Conservation (phyloP, 2,888 invertebrate genomes). For the Prosopocoilus inquinatus region DNA sequence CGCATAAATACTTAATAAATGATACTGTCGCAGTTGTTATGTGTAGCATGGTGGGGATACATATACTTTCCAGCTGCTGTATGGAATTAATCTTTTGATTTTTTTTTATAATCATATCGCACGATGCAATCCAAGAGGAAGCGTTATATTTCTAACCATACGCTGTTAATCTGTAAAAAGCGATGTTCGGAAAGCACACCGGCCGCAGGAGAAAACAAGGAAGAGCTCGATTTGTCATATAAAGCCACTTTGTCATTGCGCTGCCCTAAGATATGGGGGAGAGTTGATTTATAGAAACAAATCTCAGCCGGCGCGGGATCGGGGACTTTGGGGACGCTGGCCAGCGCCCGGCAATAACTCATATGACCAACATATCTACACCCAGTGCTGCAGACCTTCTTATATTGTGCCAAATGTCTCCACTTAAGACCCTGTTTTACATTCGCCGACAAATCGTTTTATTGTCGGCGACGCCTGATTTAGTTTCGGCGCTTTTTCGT, state of each 20-base stretch:
- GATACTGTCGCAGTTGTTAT: too few relatives aligned
- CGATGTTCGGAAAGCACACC: neutral
- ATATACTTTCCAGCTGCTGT: too few relatives aligned
- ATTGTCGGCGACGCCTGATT: too few relatives aligned
- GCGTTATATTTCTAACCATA: neutral
- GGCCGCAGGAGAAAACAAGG: slow-evolving; percentile 4
- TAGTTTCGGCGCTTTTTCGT: too few relatives aligned
- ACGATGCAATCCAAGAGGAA: too few relatives aligned
- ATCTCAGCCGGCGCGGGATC: slow-evolving; percentile 22
- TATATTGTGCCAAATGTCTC: neutral
- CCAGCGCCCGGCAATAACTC: slow-evolving; percentile 26
- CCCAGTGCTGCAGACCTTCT: neutral
- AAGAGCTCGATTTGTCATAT: slow-evolving; percentile 30
- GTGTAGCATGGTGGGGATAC: too few relatives aligned
- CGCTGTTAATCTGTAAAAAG: neutral
- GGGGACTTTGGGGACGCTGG: slow-evolving; percentile 11
- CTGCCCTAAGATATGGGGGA: slow-evolving; percentile 29
- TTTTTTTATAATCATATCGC: too few relatives aligned
- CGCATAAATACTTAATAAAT: too few relatives aligned
- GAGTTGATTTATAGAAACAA: slow-evolving; percentile 31
- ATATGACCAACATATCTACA: slow-evolving; percentile 10
- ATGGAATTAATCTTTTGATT: too few relatives aligned
- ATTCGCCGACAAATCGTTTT: neutral
- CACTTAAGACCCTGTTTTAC: slow-evolving; percentile 1
- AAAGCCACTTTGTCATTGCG: slow-evolving; percentile 32